Evolutionary conservation across 2,113 vertebrate genomes (phyloP).

Genomic region (Trochalopteron elliotii): DNA sequence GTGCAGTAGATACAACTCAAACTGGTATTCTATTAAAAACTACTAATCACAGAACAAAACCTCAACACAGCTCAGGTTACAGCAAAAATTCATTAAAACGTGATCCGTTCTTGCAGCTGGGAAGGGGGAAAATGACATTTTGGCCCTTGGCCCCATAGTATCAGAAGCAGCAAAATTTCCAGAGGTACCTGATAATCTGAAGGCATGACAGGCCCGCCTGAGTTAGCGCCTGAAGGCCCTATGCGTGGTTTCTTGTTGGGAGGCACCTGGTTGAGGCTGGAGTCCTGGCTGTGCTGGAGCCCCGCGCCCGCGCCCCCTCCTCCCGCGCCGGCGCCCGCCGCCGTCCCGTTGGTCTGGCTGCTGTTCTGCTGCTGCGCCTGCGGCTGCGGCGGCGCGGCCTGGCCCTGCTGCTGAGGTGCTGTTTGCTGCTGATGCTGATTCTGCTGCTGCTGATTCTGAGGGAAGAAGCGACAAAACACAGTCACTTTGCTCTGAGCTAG

Average conservation of each 20-base stretch:
- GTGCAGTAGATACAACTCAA: neutral
- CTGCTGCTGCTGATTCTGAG: conserved; percentile 90
- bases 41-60: neutral
- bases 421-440: conserved; percentile 90
- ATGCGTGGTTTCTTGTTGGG: conserved; percentile 95
- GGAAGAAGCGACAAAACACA: neutral
- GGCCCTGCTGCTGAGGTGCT: conserved; percentile 76
- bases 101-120: fast-evolving
- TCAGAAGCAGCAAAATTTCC: neutral
- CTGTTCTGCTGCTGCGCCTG: conserved; percentile 86
- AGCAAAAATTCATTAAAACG: neutral
- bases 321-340: conserved; percentile 47
- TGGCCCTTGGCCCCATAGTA: neutral
- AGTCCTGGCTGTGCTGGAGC: conserved; percentile 86
- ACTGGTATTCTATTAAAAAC: neutral
- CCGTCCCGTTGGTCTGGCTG: conserved; percentile 89
- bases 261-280: conserved; percentile 88
- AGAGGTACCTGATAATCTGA: conserved; percentile 94
- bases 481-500: neutral
- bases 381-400: conserved; percentile 71
- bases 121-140: fast-evolving
- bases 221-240: conserved; percentile 87
- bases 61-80: neutral
- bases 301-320: conserved; percentile 64
- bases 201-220: conserved; percentile 88